phyloP scores from a whole-genome alignment of 2,113 vertebrate genomes.

The Xenopus laevis region DNA sequence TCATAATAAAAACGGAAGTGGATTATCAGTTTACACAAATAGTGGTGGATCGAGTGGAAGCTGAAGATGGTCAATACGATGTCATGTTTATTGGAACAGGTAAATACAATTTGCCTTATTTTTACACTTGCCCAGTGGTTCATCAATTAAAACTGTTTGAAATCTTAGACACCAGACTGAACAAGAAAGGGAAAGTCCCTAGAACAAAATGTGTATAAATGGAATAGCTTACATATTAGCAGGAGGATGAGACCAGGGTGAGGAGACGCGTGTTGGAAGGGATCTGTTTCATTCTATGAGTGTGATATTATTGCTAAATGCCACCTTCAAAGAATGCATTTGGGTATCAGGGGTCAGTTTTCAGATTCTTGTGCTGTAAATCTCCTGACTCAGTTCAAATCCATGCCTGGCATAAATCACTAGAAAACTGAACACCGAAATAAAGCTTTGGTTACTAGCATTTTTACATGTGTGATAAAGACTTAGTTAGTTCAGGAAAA shows the following conservation, averaged over 20 bases:
- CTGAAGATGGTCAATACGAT: conserved; percentile 94
- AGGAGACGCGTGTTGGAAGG: conserved; percentile 29
- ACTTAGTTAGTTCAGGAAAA: conserved; percentile 41
- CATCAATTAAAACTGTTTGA: background rate
- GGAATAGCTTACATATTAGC: conserved; percentile 43
- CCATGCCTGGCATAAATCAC: conserved; percentile 61
- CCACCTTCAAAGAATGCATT: conserved; percentile 48
- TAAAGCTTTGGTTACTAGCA: conserved; percentile 54
- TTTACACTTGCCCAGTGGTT: too few relatives aligned
- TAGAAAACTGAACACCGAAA: conserved; percentile 51
- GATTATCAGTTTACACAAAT: conserved; percentile 97
- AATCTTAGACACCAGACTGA: conserved; percentile 1
- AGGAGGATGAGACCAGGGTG: conserved; percentile 34
- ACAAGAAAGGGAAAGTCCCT: conserved; percentile 4
- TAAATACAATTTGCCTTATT: conserved; percentile 42
- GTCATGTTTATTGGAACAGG: conserved; percentile 99
- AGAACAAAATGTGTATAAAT: conserved; percentile 26
- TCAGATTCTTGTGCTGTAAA: conserved; percentile 62
- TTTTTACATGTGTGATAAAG: conserved; percentile 46
- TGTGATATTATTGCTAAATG: conserved; percentile 51
- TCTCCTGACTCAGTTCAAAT: conserved; percentile 56
- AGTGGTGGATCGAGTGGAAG: conserved; percentile 92
- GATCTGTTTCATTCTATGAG: conserved; percentile 44
- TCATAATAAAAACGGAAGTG: conserved; percentile 93
- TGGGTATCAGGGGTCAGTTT: conserved; percentile 54